These are phyloP conservation scores for Bicyclus anynana DNA, from an alignment of 1,140 invertebrate species.

Conservation along the genomic window DNA sequence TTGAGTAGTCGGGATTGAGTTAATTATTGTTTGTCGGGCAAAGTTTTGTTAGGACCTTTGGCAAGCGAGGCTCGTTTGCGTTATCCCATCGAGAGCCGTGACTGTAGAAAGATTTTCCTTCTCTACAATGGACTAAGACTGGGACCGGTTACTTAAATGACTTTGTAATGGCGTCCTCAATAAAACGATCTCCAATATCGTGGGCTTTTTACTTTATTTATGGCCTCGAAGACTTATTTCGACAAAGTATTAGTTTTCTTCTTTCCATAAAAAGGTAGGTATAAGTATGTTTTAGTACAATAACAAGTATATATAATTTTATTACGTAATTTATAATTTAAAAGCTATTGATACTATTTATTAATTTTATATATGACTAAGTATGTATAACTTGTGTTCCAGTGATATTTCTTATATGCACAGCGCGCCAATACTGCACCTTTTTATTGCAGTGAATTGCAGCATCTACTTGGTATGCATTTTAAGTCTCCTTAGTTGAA, in stretches of 20 bases:
- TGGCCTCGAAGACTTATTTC: constrained; percentile 33
- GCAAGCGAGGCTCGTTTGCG: constrained; percentile 41
- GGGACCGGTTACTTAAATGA: constrained; percentile 66
- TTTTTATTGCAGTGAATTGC: too few relatives aligned
- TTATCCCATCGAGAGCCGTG: constrained; percentile 76
- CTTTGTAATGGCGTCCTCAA: constrained; percentile 71
- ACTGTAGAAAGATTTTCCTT: constrained; percentile 77
- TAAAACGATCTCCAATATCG: constrained; percentile 63
- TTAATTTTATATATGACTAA: too few relatives aligned
- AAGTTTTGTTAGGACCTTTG: constrained; percentile 49
- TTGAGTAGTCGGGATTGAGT: constrained; percentile 58
- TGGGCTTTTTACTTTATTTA: constrained; percentile 55
- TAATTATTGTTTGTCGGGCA: constrained; percentile 59
- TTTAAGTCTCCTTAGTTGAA: too few relatives aligned
- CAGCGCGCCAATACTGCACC: too few relatives aligned
- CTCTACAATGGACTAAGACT: constrained; percentile 74
- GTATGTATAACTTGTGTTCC: too few relatives aligned
- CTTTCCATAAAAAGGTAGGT: constrained; percentile 13
- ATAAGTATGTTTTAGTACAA: not conserved
- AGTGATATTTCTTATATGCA: too few relatives aligned
- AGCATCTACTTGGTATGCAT: too few relatives aligned
- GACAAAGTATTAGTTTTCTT: constrained; percentile 30
- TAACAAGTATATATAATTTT: not conserved
- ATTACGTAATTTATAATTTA: too few relatives aligned
- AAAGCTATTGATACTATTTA: too few relatives aligned